Evolutionary conservation across 2,888 invertebrate species (phyloP).

Genomic region (Athripsodes cinereus): DNA sequence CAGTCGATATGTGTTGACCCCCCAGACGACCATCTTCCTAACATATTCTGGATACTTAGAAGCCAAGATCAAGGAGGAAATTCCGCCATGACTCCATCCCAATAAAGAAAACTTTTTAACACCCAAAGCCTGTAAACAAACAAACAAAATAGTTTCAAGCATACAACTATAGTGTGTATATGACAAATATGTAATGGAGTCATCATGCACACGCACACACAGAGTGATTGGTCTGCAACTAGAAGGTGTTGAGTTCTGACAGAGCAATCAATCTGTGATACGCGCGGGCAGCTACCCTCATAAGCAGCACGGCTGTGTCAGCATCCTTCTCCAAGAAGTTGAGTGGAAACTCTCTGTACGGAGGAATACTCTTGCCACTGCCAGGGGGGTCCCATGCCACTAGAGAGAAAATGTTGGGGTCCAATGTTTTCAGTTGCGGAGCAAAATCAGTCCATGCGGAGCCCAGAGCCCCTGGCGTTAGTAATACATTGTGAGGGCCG

Average conservation of each 20-base stretch:
- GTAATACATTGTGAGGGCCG: conserved; percentile 56
- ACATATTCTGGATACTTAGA: conserved; percentile 61
- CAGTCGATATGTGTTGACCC: conserved; percentile 73
- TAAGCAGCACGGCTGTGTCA: conserved; percentile 59
- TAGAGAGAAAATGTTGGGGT: conserved; percentile 55
- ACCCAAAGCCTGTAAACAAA: conserved; percentile 48
- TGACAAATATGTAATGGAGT: too few relatives aligned
- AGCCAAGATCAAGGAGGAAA: conserved; percentile 69
- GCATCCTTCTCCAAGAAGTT: conserved; percentile 76
- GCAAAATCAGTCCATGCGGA: conserved; percentile 78
- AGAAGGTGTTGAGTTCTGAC: too few relatives aligned
- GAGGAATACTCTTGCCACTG: conserved; percentile 78
- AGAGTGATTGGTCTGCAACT: too few relatives aligned
- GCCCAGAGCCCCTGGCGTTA: conserved; percentile 77
- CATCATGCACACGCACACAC: too few relatives aligned
- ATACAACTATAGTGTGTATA: too few relatives aligned
- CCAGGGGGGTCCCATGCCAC: conserved; percentile 84
- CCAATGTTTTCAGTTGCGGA: conserved; percentile 65
- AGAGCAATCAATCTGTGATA: too few relatives aligned
- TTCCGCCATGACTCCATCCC: conserved; percentile 90
- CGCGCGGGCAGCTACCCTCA: conserved; percentile 49
- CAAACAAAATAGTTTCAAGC: too few relatives aligned
- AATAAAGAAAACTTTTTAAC: conserved; percentile 66
- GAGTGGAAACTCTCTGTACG: conserved; percentile 60
- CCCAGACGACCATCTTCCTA: conserved; percentile 71